phyloP scores from a whole-genome alignment of 2,888 invertebrate species.

The Steinernema hermaphroditum region DNA sequence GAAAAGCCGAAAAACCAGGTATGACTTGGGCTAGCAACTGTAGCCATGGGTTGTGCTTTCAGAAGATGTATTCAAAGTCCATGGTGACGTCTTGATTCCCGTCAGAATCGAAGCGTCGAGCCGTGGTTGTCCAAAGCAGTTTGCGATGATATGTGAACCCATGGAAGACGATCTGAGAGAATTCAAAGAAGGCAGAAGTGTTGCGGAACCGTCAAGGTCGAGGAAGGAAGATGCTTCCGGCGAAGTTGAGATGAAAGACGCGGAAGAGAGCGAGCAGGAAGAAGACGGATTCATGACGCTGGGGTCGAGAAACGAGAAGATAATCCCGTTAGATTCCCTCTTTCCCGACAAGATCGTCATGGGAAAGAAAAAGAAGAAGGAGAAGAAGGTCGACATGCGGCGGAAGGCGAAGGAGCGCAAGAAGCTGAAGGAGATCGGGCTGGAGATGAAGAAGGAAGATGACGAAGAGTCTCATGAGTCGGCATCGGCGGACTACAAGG shows the following conservation, averaged over 20 bases:
- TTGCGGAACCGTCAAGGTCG: not conserved
- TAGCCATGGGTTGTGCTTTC: too few species aligned
- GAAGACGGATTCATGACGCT: not conserved
- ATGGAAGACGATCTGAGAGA: not conserved
- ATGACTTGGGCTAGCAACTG: too few species aligned
- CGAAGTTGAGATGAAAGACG: constrained; percentile 1
- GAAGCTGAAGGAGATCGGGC: not conserved
- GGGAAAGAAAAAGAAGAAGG: not conserved
- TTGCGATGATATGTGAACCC: constrained; percentile 3
- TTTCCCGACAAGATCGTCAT: constrained; percentile 17
- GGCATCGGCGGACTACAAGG: not conserved
- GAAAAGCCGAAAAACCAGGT: not conserved
- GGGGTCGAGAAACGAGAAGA: constrained; percentile 7
- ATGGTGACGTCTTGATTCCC: constrained; percentile 34
- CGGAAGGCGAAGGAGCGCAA: constrained; percentile 16
- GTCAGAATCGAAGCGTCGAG: constrained; percentile 13
- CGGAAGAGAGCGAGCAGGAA: not conserved
- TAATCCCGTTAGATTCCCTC: constrained; percentile 12
- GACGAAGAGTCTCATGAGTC: not conserved
- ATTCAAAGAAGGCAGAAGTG: not conserved
- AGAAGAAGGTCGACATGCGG: not conserved
- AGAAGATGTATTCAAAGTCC: constrained; percentile 15
- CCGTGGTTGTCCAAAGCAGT: constrained; percentile 14
- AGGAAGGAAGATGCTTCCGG: not conserved
- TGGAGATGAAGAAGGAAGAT: not conserved